phyloP scores from a whole-genome alignment of 2,113 vertebrate genomes.

The Leptodactylus fuscus region DNA sequence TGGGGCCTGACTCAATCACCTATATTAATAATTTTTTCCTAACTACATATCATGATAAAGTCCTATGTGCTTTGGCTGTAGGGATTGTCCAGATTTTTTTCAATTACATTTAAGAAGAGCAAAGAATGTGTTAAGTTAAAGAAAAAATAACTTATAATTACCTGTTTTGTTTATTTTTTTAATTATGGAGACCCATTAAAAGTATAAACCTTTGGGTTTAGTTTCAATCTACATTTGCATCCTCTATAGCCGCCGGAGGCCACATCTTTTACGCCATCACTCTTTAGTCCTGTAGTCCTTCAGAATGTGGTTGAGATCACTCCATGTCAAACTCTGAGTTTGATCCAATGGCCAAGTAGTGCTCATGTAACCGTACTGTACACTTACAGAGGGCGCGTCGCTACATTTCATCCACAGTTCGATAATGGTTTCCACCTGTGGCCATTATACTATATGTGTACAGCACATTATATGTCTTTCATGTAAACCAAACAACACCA shows the following conservation, averaged over 20 bases:
- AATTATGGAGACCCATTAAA: too few relatives aligned
- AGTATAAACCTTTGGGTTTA: not conserved
- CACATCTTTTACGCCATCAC: not conserved
- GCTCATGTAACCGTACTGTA: not conserved
- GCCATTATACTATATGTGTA: not conserved
- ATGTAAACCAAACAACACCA: not conserved
- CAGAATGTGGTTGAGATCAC: too few relatives aligned
- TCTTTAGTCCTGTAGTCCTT: too few relatives aligned
- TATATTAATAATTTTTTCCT: too few relatives aligned
- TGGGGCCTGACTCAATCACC: too few relatives aligned
- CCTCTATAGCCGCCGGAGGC: not conserved
- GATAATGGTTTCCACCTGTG: conserved; percentile 5
- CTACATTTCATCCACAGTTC: not conserved
- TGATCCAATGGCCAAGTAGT: not conserved
- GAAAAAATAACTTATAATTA: too few relatives aligned
- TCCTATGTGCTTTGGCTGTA: too few relatives aligned
- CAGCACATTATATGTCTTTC: not conserved
- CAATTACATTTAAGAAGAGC: too few relatives aligned
- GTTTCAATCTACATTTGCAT: not conserved
- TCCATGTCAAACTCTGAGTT: not conserved
- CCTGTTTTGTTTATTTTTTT: too few relatives aligned
- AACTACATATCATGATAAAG: too few relatives aligned
- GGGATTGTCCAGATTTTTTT: too few relatives aligned
- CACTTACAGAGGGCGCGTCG: not conserved
- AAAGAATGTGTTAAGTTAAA: too few relatives aligned